Percentiles rank a stretch among this genome's conserved stretches.
Evolutionary conservation across 2,797 vertebrate genomes (phyloP).

Genomic region (Oophaga sylvatica): DNA sequence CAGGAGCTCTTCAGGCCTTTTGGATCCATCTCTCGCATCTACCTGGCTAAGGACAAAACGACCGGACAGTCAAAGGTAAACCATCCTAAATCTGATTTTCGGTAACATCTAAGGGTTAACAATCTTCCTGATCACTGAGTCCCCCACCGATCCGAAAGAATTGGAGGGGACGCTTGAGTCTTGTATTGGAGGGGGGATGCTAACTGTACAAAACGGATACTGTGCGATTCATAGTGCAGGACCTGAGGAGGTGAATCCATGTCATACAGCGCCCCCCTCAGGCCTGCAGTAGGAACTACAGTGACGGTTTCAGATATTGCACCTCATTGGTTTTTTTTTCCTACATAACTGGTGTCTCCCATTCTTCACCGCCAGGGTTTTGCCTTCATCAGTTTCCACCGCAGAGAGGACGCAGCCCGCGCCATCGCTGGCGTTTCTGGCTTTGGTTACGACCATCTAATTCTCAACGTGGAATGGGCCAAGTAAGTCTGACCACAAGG

Average conservation of each 20-base stretch:
- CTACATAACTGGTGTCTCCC: neutral
- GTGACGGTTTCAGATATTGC: too few relatives aligned
- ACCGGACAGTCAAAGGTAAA: conserved; percentile 95
- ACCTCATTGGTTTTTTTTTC: too few relatives aligned
- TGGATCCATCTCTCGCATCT: conserved; percentile 95
- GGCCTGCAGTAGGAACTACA: too few relatives aligned
- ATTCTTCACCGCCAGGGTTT: conserved; percentile 79
- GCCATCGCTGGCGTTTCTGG: conserved; percentile 93
- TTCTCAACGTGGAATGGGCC: conserved; percentile 98
- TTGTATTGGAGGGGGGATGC: too few relatives aligned
- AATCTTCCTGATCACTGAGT: too few relatives aligned
- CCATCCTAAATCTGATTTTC: neutral
- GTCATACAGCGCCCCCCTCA: too few relatives aligned
- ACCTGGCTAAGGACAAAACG: conserved; percentile 97
- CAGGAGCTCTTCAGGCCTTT: conserved; percentile 98
- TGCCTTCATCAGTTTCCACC: conserved; percentile 96
- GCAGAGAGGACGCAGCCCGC: conserved; percentile 89
- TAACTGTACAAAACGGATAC: too few relatives aligned
- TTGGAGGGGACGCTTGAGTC: too few relatives aligned
- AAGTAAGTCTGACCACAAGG: conserved; percentile 79
- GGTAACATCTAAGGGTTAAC: too few relatives aligned
- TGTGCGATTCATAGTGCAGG: too few relatives aligned
- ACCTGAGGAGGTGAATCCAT: too few relatives aligned
- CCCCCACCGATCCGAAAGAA: too few relatives aligned
- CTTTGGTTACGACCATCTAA: conserved; percentile 95